These are phyloP conservation scores for Eristalinus sepulchralis DNA, from an alignment of 2,888 invertebrate species.

Conservation along the genomic window DNA sequence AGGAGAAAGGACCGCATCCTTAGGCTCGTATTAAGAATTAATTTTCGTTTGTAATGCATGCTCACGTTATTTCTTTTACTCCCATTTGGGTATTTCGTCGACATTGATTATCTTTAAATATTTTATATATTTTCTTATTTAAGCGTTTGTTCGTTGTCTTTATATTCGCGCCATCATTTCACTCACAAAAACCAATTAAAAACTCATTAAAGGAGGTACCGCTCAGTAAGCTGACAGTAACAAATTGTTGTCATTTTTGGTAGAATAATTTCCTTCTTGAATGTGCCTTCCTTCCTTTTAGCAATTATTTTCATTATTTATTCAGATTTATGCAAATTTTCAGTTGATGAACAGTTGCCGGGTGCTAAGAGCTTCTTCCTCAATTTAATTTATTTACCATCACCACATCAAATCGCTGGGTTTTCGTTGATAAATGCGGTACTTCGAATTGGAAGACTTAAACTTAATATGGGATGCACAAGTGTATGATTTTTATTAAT, in stretches of 20 bases:
- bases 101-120: constrained; percentile 28
- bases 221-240: constrained; percentile 63
- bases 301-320: constrained; percentile 64
- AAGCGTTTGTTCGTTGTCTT: constrained; percentile 55
- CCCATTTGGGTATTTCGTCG: neutral
- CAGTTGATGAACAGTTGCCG: constrained; percentile 62
- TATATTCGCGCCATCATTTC: constrained; percentile 52
- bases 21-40: constrained; percentile 46
- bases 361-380: constrained; percentile 55
- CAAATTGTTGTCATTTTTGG: constrained; percentile 67
- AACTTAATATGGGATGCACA: constrained; percentile 8
- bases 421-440: constrained; percentile 38
- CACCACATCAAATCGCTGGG: constrained; percentile 51
- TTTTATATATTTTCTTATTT: constrained; percentile 47
- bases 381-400: constrained; percentile 56
- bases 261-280: constrained; percentile 57
- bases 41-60: constrained; percentile 56
- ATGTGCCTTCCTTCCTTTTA: constrained; percentile 58
- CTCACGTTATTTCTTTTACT: constrained; percentile 44
- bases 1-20: constrained; percentile 18
- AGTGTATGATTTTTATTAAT: neutral
- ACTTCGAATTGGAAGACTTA: constrained; percentile 15
- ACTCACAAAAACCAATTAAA: constrained; percentile 65
- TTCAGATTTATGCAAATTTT: constrained; percentile 66
- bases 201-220: constrained; percentile 61